Evolutionary conservation across 2,797 vertebrate species (phyloP).

Genomic region (Sebastes jordani): DNA sequence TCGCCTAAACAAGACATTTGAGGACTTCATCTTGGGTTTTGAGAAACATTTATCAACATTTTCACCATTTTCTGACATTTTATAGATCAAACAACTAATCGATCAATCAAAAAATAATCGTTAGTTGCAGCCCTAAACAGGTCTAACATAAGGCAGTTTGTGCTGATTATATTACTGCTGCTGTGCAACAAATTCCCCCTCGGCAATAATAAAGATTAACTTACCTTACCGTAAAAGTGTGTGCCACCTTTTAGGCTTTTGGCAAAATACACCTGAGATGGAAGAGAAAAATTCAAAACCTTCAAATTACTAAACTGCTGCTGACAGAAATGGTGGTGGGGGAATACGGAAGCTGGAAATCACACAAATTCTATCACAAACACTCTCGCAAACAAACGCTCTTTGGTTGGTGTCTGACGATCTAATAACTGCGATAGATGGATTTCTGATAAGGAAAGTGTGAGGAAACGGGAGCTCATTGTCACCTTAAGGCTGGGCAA

Average conservation of each 20-base stretch:
- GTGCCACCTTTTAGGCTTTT: neutral
- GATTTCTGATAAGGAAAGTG: slow-evolving; percentile 17
- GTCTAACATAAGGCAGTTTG: neutral
- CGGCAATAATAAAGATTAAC: neutral
- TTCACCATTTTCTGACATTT: no score
- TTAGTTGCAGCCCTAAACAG: neutral
- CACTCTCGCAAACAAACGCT: neutral
- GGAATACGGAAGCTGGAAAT: neutral
- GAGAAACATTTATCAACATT: no score
- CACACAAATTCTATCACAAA: neutral
- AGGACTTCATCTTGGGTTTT: no score
- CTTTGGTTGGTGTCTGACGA: neutral
- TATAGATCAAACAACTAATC: no score
- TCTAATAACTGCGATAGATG: slow-evolving; percentile 31
- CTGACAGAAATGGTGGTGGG: neutral
- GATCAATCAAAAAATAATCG: fast-evolving
- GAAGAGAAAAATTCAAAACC: neutral
- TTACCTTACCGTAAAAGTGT: no score
- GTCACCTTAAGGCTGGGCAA: slow-evolving; percentile 21
- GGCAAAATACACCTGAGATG: neutral
- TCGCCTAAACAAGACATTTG: no score
- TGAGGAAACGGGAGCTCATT: slow-evolving; percentile 1
- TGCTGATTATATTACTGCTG: neutral
- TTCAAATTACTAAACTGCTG: neutral
- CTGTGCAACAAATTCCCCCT: neutral